A percentile compares a stretch with the other conserved stretches of the same genome.
These are phyloP conservation scores for Selenia dentaria DNA, from an alignment of 2,888 invertebrate genomes.

Conservation along the genomic window DNA sequence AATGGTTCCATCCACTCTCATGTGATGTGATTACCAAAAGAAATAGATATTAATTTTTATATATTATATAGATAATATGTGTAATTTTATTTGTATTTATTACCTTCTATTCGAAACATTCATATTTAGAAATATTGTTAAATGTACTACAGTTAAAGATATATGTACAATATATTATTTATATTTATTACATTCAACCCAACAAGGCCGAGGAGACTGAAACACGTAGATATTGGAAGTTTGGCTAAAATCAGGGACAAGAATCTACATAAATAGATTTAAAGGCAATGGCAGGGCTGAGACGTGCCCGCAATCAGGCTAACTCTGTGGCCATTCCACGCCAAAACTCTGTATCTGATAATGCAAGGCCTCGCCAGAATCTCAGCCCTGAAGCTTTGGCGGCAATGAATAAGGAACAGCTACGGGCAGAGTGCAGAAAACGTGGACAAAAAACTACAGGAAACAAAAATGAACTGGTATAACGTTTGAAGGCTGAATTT, in stretches of 20 bases:
- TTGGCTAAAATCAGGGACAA: constrained; percentile 24
- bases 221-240: constrained; percentile 35
- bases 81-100: no score
- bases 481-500: constrained; percentile 60
- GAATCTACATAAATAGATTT: constrained; percentile 34
- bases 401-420: constrained; percentile 88
- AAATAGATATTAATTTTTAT: no score
- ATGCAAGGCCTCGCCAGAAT: constrained; percentile 71
- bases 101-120: no score
- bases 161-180: constrained; percentile 27
- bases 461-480: constrained; percentile 90
- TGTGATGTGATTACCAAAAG: no score
- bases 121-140: no score
- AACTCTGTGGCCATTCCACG: constrained; percentile 68
- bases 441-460: constrained; percentile 88
- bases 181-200: constrained; percentile 48
- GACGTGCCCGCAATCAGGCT: constrained; percentile 75
- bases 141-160: constrained; percentile 15
- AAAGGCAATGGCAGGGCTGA: constrained; percentile 66
- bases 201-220: constrained; percentile 40
- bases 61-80: no score
- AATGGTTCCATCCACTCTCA: no score
- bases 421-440: constrained; percentile 88
- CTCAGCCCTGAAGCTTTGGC: constrained; percentile 80
- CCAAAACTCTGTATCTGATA: constrained; percentile 72